Base-by-base conservation (phyloP, 2,888 invertebrate species). In the Tetropium fuscum region DNA sequence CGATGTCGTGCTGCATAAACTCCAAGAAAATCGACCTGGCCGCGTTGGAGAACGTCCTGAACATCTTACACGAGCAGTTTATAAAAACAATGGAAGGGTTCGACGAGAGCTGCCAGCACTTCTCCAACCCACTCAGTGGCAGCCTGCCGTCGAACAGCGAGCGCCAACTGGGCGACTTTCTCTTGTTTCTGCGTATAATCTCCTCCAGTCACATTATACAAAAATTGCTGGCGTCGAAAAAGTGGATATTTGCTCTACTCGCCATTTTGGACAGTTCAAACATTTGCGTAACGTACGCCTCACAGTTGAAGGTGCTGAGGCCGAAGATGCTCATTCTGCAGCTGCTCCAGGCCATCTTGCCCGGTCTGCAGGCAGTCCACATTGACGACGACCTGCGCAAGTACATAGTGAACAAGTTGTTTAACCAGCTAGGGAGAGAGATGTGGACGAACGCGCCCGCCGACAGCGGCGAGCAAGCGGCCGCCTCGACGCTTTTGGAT, bases 121-220 rank as follows among this genome's bases (percentile, higher is more conserved):
- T 69, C 48, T 44, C 54, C 11, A 60, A 47, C 15, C 38, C 47
- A 8, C 11, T 40, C 34, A 44, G 27, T 57, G 49, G 70, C 60
- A 67, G 61, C 60, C 54, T 53, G 27, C 8, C 15, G 7, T 16
- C 65, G 11, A 70, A 75, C 78, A 69, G 78, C 66, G 81, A 83
- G 64, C 76, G 81, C 34, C 76, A 79, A 16, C 77, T 87, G 8
- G 86, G 85, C 3, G 85, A 87, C 73, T 85, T 84, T 66, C 76
- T 87, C 44, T 83, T 86, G 25, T 86, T 87, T 73, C 74, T 87
- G 15, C 74, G 85, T 16, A 82, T 84, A n/a, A 78, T 87, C 20
- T 83, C 85, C 6, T 82, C 83, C 1, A 83, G 82, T 53, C 71
- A 66, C 3, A 74, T 77, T 4, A 80, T 86, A 30, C 83, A 84